Evolutionary conservation across 2,797 vertebrate species (phyloP).

Genomic region (Silurus lanzhouensis): DNA sequence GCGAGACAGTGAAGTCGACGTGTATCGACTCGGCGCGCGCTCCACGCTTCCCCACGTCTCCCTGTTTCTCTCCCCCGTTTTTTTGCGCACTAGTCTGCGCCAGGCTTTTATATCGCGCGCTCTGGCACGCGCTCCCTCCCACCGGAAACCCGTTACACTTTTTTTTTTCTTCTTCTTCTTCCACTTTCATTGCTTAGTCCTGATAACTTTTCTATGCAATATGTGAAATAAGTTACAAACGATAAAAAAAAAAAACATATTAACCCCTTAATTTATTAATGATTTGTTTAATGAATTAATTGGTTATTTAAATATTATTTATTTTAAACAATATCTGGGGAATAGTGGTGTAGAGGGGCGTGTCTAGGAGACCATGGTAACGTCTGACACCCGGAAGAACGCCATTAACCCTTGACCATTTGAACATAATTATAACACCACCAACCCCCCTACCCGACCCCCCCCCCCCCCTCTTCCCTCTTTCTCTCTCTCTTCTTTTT

Average conservation of each 20-base stretch:
- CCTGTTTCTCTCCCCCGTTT: slow-evolving; percentile 54
- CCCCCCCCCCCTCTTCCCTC: too few species aligned
- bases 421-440: too few species aligned
- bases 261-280: too few species aligned
- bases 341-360: neutral
- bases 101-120: slow-evolving; percentile 72
- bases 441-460: too few species aligned
- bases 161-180: neutral
- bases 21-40: slow-evolving; percentile 11
- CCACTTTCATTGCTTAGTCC: neutral
- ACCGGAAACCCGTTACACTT: slow-evolving; percentile 23
- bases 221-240: neutral
- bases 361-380: slow-evolving; percentile 1
- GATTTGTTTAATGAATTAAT: too few species aligned
- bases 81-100: slow-evolving; percentile 63
- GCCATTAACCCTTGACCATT: neutral
- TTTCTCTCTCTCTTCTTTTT: too few species aligned
- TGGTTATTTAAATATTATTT: too few species aligned
- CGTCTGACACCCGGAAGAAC: slow-evolving; percentile 13
- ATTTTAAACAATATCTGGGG: neutral
- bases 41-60: neutral
- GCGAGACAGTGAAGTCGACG: neutral
- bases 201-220: neutral
- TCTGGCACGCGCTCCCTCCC: slow-evolving; percentile 56
- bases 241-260: too few species aligned